Evolutionary conservation across 2,888 invertebrate genomes (phyloP).

Genomic region (Heliconius aoede): DNA sequence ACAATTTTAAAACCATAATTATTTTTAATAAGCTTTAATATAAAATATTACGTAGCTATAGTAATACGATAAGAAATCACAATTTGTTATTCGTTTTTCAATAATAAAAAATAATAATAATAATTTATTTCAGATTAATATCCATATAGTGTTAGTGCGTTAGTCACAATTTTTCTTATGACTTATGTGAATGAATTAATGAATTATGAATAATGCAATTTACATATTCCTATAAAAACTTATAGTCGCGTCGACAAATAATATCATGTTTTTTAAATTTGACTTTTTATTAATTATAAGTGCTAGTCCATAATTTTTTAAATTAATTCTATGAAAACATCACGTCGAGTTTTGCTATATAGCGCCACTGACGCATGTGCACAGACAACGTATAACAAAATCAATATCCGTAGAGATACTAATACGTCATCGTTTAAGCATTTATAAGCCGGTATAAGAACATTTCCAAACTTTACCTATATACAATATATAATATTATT

Average conservation of each 20-base stretch:
- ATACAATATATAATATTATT: too few relatives aligned
- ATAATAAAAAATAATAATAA: too few relatives aligned
- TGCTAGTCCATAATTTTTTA: background rate
- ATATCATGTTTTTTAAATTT: background rate
- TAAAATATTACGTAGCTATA: background rate
- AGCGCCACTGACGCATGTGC: conserved; percentile 21
- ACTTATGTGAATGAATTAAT: too few relatives aligned
- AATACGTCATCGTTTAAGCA: conserved; percentile 5
- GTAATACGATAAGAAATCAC: background rate
- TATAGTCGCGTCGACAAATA: background rate
- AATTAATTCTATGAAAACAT: background rate
- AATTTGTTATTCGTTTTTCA: too few relatives aligned
- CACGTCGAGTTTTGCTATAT: background rate
- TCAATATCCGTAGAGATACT: conserved; percentile 7
- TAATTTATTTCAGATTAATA: too few relatives aligned
- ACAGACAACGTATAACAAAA: conserved; percentile 14
- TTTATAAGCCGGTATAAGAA: background rate
- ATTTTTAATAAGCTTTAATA: background rate
- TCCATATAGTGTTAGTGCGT: too few relatives aligned
- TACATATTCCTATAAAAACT: background rate
- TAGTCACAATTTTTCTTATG: too few relatives aligned
- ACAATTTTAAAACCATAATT: background rate
- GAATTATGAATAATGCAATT: too few relatives aligned
- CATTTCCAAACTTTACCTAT: background rate
- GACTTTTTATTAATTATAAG: background rate